Evolutionary conservation across 2,888 invertebrate genomes (phyloP).

Genomic region (Mesochorus sp.): DNA sequence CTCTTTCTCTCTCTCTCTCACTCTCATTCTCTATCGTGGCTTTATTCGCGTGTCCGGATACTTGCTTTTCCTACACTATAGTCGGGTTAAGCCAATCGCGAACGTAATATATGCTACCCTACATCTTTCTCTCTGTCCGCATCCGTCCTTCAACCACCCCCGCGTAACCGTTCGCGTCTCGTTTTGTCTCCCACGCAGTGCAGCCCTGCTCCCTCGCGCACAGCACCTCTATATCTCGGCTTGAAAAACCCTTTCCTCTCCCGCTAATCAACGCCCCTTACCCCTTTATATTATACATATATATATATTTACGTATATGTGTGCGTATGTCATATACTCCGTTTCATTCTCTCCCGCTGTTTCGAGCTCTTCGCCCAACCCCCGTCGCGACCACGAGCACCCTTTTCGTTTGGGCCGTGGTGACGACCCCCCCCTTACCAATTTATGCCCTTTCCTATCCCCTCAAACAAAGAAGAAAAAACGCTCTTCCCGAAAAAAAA

Average conservation of each 20-base stretch:
- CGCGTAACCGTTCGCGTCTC: conserved; percentile 20
- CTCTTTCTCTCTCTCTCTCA: too few species aligned
- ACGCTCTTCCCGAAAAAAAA: conserved; percentile 57
- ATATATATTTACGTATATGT: neutral
- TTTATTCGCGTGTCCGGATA: conserved; percentile 39
- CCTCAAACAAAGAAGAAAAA: conserved; percentile 67
- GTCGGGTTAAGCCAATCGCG: conserved; percentile 46
- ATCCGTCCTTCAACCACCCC: conserved; percentile 23
- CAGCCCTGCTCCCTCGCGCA: neutral
- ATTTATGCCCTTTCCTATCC: conserved; percentile 72
- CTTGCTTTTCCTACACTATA: conserved; percentile 53
- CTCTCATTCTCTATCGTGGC: conserved; percentile 37
- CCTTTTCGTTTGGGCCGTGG: conserved; percentile 28
- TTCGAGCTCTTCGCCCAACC: conserved; percentile 2
- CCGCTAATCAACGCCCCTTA: conserved; percentile 64
- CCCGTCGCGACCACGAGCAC: conserved; percentile 29
- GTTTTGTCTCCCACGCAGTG: conserved; percentile 33
- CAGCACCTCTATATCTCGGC: conserved; percentile 17
- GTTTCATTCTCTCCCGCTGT: conserved; percentile 49
- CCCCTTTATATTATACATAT: conserved; percentile 24
- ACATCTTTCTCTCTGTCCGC: conserved; percentile 46
- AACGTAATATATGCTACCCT: neutral
- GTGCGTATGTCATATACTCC: conserved; percentile 8
- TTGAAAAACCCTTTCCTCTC: conserved; percentile 36
- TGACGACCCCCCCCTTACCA: conserved; percentile 60